Percentiles rank a stretch among this genome's conserved stretches.
Conservation (phyloP, 2,888 invertebrate genomes). For the Campoplex nolae region DNA sequence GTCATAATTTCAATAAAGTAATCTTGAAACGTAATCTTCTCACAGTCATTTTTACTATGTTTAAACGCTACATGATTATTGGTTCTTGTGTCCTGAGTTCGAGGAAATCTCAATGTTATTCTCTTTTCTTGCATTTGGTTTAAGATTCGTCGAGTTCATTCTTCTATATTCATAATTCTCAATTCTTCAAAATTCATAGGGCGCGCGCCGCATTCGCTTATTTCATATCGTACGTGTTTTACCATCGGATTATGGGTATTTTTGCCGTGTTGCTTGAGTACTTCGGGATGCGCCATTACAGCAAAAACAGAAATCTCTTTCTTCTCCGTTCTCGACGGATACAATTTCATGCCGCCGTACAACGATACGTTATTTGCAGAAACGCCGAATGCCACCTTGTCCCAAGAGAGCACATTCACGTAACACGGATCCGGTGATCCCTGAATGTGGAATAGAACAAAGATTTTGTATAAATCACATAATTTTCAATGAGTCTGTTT, state of each 20-base stretch:
- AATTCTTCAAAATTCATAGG: neutral
- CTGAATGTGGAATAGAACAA: slow-evolving; percentile 70
- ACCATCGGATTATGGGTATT: slow-evolving; percentile 88
- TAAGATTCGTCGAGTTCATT: neutral
- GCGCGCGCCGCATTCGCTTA: too few relatives aligned
- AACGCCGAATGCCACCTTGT: slow-evolving; percentile 89
- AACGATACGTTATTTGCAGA: slow-evolving; percentile 89
- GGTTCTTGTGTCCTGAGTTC: neutral
- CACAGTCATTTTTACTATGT: too few relatives aligned
- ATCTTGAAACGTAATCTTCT: too few relatives aligned
- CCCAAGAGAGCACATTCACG: slow-evolving; percentile 90
- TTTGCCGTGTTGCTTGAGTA: slow-evolving; percentile 89
- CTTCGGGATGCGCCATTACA: slow-evolving; percentile 91
- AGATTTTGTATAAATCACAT: neutral
- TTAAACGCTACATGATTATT: neutral
- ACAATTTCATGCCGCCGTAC: slow-evolving; percentile 90
- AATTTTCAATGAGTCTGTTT: neutral
- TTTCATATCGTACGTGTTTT: slow-evolving; percentile 67
- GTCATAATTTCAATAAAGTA: too few relatives aligned
- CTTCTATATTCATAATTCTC: neutral
- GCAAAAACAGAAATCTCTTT: slow-evolving; percentile 89
- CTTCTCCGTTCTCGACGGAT: slow-evolving; percentile 86
- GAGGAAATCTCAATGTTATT: neutral
- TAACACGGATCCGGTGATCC: slow-evolving; percentile 81
- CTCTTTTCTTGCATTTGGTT: neutral